These are phyloP conservation scores for Theropithecus gelada DNA, from an alignment of 2,113 vertebrate genomes.

Conservation along the genomic window DNA sequence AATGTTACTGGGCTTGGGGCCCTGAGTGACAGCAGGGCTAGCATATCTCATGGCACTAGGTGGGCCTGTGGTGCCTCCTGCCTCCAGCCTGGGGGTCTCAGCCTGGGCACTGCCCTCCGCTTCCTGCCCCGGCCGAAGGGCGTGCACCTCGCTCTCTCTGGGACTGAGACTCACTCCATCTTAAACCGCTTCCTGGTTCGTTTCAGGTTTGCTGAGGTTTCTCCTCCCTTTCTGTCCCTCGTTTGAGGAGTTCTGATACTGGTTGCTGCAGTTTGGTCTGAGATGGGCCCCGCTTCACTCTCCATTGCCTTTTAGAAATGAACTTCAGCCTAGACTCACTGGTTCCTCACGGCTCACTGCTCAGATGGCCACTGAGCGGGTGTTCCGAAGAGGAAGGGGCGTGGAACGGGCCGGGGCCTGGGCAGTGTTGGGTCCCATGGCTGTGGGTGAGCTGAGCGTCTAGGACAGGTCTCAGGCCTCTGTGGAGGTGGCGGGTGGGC, in stretches of 20 bases:
- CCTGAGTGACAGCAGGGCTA: rapidly evolving
- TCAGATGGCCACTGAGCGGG: neutral
- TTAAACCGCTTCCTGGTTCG: neutral
- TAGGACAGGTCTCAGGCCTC: neutral
- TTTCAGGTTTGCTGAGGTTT: neutral
- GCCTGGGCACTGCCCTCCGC: neutral
- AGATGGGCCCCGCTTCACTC: neutral
- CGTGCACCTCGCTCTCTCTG: rapidly evolving
- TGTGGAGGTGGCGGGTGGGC: rapidly evolving
- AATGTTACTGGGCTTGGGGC: neutral
- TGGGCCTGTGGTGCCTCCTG: neutral
- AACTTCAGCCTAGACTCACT: rapidly evolving
- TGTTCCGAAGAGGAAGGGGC: neutral
- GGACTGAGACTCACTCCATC: neutral
- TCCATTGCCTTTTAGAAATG: rapidly evolving
- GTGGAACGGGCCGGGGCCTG: too few relatives aligned
- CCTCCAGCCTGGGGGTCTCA: neutral
- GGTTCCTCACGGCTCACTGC: rapidly evolving
- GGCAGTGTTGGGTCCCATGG: neutral
- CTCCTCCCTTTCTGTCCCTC: too few relatives aligned
- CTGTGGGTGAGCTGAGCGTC: neutral
- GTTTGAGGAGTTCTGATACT: neutral
- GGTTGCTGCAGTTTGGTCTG: neutral
- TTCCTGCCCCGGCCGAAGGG: rapidly evolving
- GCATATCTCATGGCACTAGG: rapidly evolving